phyloP scores from a whole-genome alignment of 23 tunicate species.

The Trididemnum nubilum region DNA sequence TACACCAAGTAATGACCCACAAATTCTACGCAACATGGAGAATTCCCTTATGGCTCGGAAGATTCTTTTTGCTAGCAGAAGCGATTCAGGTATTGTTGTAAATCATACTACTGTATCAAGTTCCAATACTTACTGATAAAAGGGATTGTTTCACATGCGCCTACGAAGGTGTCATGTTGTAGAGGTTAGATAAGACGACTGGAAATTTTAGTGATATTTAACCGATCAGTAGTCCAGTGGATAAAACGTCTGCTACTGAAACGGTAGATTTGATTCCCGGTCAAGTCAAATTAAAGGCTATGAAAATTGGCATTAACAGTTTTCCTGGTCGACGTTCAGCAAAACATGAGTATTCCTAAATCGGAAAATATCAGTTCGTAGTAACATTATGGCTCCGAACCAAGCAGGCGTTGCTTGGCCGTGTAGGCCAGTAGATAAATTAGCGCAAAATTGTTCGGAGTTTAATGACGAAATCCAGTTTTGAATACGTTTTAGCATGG shows the following conservation, averaged over 20 bases:
- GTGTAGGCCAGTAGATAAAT: too few species aligned
- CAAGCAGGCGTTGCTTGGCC: too few species aligned
- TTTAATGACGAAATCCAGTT: too few species aligned
- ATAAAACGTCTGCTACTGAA: neutral
- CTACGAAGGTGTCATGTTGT: too few species aligned
- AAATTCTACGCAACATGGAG: slow-evolving; percentile 63
- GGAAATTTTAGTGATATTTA: too few species aligned
- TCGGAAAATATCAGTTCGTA: too few species aligned
- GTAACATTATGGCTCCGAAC: too few species aligned
- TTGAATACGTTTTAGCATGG: too few species aligned
- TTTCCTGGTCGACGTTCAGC: neutral
- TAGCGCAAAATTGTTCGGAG: too few species aligned
- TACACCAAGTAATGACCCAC: slow-evolving; percentile 79
- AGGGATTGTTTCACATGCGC: too few species aligned
- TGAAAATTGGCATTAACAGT: neutral
- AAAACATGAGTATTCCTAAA: neutral
- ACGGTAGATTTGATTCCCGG: neutral
- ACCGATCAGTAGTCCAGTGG: neutral
- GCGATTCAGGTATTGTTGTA: slow-evolving; percentile 59
- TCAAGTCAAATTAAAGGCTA: neutral
- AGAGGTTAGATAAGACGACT: too few species aligned
- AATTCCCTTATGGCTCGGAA: slow-evolving; percentile 55
- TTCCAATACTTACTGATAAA: too few species aligned
- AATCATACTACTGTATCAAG: neutral
- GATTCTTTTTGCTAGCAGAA: slow-evolving; percentile 55